A percentile compares a stretch with the other conserved stretches of the same genome.
Evolutionary conservation across 2,797 vertebrate genomes (phyloP).

Genomic region (Lerista edwardsae): DNA sequence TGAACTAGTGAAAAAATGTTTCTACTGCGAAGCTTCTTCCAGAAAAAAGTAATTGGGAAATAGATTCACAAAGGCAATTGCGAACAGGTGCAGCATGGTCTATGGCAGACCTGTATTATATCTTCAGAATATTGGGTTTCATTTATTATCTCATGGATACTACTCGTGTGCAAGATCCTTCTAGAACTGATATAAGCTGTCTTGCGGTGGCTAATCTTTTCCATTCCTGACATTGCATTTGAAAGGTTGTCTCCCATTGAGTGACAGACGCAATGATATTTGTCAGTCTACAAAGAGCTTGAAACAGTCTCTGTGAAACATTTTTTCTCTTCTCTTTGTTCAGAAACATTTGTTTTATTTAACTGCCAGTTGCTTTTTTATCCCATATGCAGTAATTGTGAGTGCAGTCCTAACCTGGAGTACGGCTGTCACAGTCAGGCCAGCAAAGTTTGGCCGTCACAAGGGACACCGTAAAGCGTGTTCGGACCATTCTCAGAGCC

Average conservation of each 20-base stretch:
- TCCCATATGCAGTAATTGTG: background rate
- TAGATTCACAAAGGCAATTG: background rate
- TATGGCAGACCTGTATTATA: background rate
- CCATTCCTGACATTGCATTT: background rate
- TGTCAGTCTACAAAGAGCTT: background rate
- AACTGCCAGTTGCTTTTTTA: background rate
- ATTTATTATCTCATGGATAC: background rate
- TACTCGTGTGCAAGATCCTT: background rate
- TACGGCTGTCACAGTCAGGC: no score
- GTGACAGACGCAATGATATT: slow-evolving; percentile 24
- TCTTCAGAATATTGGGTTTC: background rate
- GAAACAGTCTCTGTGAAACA: background rate
- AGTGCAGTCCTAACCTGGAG: no score
- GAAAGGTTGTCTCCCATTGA: slow-evolving; percentile 39
- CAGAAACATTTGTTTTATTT: slow-evolving; percentile 13
- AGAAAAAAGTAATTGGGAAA: background rate
- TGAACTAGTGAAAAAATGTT: background rate
- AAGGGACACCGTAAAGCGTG: no score
- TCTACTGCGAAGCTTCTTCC: background rate
- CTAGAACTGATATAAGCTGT: background rate
- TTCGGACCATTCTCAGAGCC: no score
- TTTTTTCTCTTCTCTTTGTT: slow-evolving; percentile 2
- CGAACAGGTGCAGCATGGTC: background rate
- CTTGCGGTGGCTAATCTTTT: background rate
- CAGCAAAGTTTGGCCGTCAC: no score